A percentile compares a stretch with the other conserved stretches of the same genome.
Conservation (phyloP, 2,113 vertebrate genomes). For the Neotoma lepida region DNA sequence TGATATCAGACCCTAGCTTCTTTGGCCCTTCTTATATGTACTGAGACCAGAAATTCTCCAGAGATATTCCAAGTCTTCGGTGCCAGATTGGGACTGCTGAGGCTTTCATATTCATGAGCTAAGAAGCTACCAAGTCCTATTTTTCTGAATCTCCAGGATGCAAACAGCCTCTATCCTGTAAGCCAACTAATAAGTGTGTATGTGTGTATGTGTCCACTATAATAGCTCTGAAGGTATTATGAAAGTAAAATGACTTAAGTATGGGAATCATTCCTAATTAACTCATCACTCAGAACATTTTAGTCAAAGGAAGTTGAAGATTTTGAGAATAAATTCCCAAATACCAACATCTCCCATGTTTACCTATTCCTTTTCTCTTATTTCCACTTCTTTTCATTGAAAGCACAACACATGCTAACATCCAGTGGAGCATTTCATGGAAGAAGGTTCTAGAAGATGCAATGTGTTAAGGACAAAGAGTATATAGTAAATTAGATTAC, state of each 20-base stretch:
- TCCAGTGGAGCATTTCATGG: constrained; percentile 31
- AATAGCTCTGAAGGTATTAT: background rate
- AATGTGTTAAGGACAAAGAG: constrained; percentile 54
- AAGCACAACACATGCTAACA: background rate
- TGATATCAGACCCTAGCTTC: background rate
- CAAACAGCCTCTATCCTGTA: background rate
- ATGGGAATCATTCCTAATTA: background rate
- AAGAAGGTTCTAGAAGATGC: constrained; percentile 55
- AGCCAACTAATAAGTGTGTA: background rate
- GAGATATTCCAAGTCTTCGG: background rate
- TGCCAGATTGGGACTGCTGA: too few relatives aligned
- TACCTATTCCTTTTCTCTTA: background rate
- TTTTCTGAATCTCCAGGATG: too few relatives aligned
- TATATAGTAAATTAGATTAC: constrained; percentile 67
- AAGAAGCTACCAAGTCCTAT: background rate
- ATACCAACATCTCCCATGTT: background rate
- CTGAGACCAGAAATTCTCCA: background rate
- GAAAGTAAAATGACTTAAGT: constrained; percentile 18
- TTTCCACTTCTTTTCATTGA: constrained; percentile 44
- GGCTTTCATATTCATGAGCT: background rate
- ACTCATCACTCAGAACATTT: background rate
- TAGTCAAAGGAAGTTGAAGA: background rate
- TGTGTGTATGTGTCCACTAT: background rate
- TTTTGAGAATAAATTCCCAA: background rate
- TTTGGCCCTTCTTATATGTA: background rate